Conservation (phyloP, 2,888 invertebrate species). For the Drosophila greeni region DNA sequence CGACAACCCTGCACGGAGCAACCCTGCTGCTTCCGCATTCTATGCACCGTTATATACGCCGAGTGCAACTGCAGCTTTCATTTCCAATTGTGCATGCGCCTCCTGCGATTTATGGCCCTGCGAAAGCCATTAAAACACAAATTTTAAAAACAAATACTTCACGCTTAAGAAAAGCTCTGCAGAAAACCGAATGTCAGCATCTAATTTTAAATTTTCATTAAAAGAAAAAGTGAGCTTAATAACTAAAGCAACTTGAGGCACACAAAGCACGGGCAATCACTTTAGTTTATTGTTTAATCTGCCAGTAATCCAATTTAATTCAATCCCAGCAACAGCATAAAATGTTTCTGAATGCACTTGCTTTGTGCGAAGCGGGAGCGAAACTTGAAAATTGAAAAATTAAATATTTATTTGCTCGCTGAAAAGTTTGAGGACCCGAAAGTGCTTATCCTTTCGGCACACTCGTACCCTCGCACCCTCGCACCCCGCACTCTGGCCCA, state of each 20-base stretch:
- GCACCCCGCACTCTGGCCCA: conserved; percentile 19
- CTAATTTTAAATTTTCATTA: neutral
- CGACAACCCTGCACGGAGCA: neutral
- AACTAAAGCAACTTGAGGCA: neutral
- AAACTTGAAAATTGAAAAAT: conserved; percentile 30
- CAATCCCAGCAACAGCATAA: neutral
- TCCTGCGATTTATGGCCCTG: conserved; percentile 49
- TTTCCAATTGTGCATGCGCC: conserved; percentile 53
- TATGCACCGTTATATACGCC: neutral
- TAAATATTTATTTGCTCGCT: conserved; percentile 34
- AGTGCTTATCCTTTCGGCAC: conserved; percentile 35
- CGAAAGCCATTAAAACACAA: conserved; percentile 15
- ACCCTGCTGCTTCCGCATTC: conserved; percentile 17
- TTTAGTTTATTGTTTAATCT: conserved; percentile 9
- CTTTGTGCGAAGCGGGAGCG: conserved; percentile 12
- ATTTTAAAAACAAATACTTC: conserved; percentile 1
- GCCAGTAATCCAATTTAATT: conserved; percentile 3
- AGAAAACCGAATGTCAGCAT: neutral
- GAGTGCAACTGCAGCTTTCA: conserved; percentile 48
- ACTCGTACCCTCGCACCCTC: conserved; percentile 5
- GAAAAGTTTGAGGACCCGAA: conserved; percentile 22
- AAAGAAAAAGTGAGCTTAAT: neutral
- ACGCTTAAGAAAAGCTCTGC: neutral
- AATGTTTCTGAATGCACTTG: conserved; percentile 20
- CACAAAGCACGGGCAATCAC: conserved; percentile 6